Percentiles rank a stretch among this genome's conserved stretches.
Conservation (phyloP, 1,140 invertebrate species). For the Eriocheir sinensis region DNA sequence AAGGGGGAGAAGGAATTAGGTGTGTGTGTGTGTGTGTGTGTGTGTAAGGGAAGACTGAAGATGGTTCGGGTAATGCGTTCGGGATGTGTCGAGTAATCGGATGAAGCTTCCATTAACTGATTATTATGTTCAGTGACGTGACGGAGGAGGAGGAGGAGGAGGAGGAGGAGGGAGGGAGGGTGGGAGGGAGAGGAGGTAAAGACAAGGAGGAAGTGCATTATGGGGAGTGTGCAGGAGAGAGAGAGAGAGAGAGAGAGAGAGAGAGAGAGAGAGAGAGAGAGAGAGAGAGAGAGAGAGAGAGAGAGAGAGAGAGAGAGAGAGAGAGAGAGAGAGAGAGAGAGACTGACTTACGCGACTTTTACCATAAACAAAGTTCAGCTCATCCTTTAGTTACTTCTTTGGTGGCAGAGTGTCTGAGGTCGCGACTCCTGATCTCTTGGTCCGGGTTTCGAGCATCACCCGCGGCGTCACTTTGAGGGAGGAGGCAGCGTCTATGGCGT, state of each 20-base stretch:
- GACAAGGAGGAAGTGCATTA: background rate
- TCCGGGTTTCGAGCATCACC: no score
- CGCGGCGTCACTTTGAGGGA: no score
- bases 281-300: background rate
- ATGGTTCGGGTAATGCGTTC: background rate
- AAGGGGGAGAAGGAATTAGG: background rate
- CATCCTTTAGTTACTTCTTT: no score
- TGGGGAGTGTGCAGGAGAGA: background rate
- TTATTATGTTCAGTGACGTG: constrained; percentile 49
- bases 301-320: constrained; percentile 19
- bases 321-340: background rate
- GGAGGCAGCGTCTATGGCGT: no score
- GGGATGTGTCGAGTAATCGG: constrained; percentile 38
- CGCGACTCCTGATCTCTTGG: no score
- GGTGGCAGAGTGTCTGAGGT: no score
- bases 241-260: background rate
- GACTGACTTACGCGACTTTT: no score
- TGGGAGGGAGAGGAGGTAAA: background rate
- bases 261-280: constrained; percentile 9
- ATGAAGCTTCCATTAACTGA: constrained; percentile 58
- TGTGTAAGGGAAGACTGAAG: background rate
- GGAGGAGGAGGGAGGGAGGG: background rate
- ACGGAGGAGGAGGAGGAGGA: background rate
- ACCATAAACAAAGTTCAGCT: no score
- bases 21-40: constrained; percentile 44